Evolutionary conservation across 2,888 invertebrate species (phyloP), one percentile per base, ranked within the genome.

Genomic region (Apodemia mormo): DNA sequence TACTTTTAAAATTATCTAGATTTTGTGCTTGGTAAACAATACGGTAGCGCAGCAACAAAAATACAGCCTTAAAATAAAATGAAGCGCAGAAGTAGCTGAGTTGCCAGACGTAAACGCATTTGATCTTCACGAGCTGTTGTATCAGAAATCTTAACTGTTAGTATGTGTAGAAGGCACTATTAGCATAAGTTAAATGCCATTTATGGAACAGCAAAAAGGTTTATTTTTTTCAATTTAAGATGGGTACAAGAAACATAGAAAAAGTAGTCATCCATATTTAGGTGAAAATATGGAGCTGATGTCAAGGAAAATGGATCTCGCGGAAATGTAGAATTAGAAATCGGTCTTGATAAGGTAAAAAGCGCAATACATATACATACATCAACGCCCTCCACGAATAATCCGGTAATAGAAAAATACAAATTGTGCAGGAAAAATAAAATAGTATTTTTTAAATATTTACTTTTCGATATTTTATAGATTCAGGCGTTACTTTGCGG

Each of bases 141-240:
- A 61, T 61, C 61, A 61, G 61, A 61, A 61, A 61, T 30, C 61
- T 30, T 61, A 61, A 61, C 61, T 14, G 61, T 33, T 33, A 14
- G 30, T 61, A 61, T 61, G 61, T 61, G 61, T 61, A 61, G 33
- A 61, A 10, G 61, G 33, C 33, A 33, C 33, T 30, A 61, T 61
- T 61, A 61, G 61, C 61, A 61, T 61, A 61, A 61, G 14, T 33
- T 14, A 61, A 61, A 61, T 61, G 14, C 61, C 33, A 61, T 61
- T 4, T 61, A 61, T 14, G 61, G 61, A 14, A 33, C 33, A 33
- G 61, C 33, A 61, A 61, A 61, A 61, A 61, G 61, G 3, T 10
- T 30, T 58, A 58, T 58, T 58, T 58, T 58, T 58, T 58, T 58
- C 33, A 30, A 9, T 58, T 12, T 58, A 58, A 58, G 58, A 58